phyloP scores from a whole-genome alignment of 2,797 vertebrate genomes.

The Artibeus lituratus region DNA sequence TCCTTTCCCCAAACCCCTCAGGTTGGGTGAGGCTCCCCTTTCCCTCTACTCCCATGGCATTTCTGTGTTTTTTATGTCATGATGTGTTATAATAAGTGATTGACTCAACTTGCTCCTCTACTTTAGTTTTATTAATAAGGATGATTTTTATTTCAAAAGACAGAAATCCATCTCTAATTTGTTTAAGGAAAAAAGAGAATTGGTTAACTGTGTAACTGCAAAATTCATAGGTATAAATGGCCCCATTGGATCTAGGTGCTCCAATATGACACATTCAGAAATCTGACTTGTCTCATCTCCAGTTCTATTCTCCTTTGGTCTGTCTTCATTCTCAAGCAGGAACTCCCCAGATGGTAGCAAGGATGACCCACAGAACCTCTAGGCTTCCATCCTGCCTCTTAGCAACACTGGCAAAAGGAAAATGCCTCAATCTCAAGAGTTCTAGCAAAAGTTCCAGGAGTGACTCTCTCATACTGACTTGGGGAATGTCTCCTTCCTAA shows the following conservation, averaged over 20 bases:
- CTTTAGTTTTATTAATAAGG: neutral
- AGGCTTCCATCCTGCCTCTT: neutral
- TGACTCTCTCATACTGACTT: neutral
- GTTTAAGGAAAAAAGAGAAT: neutral
- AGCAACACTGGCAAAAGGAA: neutral
- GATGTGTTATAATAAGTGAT: neutral
- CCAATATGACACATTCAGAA: neutral
- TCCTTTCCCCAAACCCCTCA: neutral
- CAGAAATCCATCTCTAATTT: neutral
- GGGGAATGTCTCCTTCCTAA: neutral
- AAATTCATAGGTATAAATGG: neutral
- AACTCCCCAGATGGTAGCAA: neutral
- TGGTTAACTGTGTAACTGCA: neutral
- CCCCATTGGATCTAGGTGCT: neutral
- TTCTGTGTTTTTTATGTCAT: neutral
- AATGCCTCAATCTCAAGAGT: neutral
- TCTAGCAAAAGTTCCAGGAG: neutral
- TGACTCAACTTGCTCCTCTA: neutral
- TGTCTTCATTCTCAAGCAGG: neutral
- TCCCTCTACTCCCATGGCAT: neutral
- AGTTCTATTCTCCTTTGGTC: neutral
- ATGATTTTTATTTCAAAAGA: neutral
- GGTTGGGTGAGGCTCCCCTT: neutral
- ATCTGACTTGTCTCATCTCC: neutral
- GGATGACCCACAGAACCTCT: neutral